These are phyloP conservation scores for Sthenelais limicola DNA, from an alignment of 2,888 invertebrate genomes.

Conservation along the genomic window DNA sequence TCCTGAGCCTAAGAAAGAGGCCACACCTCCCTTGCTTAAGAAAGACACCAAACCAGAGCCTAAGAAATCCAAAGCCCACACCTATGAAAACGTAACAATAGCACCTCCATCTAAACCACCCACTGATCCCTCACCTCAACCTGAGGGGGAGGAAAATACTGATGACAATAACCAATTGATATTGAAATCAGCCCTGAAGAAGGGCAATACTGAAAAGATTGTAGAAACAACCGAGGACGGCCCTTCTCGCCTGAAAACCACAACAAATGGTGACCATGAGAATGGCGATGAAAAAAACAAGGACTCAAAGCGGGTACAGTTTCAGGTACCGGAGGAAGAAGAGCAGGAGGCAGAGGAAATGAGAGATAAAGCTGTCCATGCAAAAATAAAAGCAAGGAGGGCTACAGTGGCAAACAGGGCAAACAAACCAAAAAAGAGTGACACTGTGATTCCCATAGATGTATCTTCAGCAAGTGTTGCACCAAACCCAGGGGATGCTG, in stretches of 20 bases:
- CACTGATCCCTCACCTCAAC: constrained; percentile 1
- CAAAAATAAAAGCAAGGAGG: neutral
- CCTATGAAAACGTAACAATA: neutral
- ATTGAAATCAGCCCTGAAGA: too few relatives aligned
- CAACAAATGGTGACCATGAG: too few relatives aligned
- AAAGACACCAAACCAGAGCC: neutral
- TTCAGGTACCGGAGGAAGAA: too few relatives aligned
- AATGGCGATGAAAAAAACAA: too few relatives aligned
- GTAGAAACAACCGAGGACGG: neutral
- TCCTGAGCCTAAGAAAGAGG: neutral
- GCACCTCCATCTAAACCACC: neutral
- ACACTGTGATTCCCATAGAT: neutral
- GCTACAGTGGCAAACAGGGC: neutral
- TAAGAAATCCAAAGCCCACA: neutral
- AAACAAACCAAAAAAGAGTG: neutral
- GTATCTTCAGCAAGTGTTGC: neutral
- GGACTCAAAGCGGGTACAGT: too few relatives aligned
- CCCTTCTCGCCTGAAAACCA: too few relatives aligned
- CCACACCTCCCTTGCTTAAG: neutral
- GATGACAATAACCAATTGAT: too few relatives aligned
- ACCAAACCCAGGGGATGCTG: neutral
- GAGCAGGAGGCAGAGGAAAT: too few relatives aligned
- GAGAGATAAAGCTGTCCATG: neutral
- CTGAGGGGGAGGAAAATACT: too few relatives aligned
- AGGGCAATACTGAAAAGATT: neutral